Percentiles rank a stretch among this genome's conserved stretches.
These are phyloP conservation scores for Pluvialis apricaria DNA, from an alignment of 2,113 vertebrate genomes.

Conservation along the genomic window DNA sequence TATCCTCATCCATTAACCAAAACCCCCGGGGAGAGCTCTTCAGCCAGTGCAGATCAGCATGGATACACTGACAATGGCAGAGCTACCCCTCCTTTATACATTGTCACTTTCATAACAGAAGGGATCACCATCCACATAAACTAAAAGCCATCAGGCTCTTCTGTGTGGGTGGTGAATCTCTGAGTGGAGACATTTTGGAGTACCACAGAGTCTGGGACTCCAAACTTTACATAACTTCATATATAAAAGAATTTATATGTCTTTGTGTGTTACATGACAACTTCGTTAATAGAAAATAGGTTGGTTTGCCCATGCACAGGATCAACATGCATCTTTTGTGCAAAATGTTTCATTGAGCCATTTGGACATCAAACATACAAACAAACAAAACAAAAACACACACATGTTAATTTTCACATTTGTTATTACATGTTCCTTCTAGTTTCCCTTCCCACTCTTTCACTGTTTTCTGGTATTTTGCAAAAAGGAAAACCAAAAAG, in stretches of 20 bases:
- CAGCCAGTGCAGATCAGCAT: not conserved
- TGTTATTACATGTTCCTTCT: not conserved
- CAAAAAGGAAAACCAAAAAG: not conserved
- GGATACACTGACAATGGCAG: not conserved
- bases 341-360: not conserved
- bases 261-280: not conserved
- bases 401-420: not conserved
- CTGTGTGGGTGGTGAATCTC: not conserved
- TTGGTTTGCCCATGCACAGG: not conserved
- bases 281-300: not conserved
- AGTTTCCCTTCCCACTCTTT: not conserved
- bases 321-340: not conserved
- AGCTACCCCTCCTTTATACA: not conserved
- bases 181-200: not conserved
- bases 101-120: not conserved
- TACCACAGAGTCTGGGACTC: not conserved
- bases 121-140: not conserved
- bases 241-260: not conserved
- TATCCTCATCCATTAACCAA: not conserved
- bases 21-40: not conserved
- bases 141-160: not conserved
- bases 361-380: not conserved
- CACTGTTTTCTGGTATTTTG: not conserved
- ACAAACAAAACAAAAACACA: too few species aligned
- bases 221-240: not conserved